Base-by-base conservation (phyloP, 2,888 invertebrate genomes). In the Rhamnusium bicolor region DNA sequence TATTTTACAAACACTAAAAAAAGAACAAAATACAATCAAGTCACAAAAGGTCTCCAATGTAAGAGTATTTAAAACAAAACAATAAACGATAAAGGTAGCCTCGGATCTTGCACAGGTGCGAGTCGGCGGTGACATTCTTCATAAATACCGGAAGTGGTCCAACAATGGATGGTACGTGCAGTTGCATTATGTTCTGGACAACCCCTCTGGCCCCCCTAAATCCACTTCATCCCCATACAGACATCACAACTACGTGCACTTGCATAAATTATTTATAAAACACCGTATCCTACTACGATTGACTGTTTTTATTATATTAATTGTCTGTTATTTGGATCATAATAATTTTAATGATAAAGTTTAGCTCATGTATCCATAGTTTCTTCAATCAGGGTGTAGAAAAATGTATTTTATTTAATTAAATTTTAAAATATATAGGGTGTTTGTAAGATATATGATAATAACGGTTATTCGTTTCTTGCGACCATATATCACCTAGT, bases 151-250 rank as follows among this genome's bases (percentile, higher is more conserved):
- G 86, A 86, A 86, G 85, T 85, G 83, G 84, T 78, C 82, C 83
- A 84, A 86, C 86, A 86, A 86, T 86, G 83, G 85, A 79, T 79
- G 80, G 80, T 85, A 86, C 86, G 86, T 86, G 86, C 85, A 85
- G 83, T 85, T 84, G 85, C 85, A 84, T 85, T 85, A 83, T 82
- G 83, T 80, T 79, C 77, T 81, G 81, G 82, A 79, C 84, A 82
- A 67, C 73, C 72, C 74, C 77, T 75, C 78, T 75, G 71, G 61
- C 74, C 77, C 75, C 79, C 77, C 69, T 62, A 56, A 74, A 73
- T 72, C 79, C 79, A 74, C 80, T 72, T 71, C 74, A 74, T 71
- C 76, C 73, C 66, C 75, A 67, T 73, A 73, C 62, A 66, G 67
- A 71, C 73, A 60, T 73, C 70, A 69, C 74, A 62, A 69, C 74